phyloP scores from a whole-genome alignment of 2,888 invertebrate genomes.

The Tipula confusa region DNA sequence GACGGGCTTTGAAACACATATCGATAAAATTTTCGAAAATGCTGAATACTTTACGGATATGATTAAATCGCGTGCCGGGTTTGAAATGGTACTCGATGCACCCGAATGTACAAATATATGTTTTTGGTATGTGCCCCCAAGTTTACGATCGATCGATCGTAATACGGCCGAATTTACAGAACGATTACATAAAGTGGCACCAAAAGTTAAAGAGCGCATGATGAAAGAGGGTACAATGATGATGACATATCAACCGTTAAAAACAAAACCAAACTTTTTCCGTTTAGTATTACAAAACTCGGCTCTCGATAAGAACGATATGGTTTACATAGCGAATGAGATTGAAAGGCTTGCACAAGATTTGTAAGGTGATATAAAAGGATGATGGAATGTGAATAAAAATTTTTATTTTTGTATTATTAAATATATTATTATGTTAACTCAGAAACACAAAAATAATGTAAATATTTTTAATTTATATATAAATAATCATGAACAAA shows the following conservation, averaged over 20 bases:
- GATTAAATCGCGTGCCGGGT: conserved; percentile 65
- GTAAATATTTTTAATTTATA: conserved; percentile 25
- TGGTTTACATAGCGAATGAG: conserved; percentile 82
- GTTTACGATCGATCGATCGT: conserved; percentile 55
- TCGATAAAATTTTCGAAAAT: conserved; percentile 73
- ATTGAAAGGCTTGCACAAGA: conserved; percentile 79
- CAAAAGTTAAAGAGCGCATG: conserved; percentile 91
- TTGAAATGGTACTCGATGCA: conserved; percentile 65
- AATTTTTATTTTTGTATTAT: conserved; percentile 9
- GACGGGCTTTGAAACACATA: conserved; percentile 69
- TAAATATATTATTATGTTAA: neutral
- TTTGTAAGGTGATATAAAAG: conserved; percentile 51
- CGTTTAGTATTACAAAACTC: conserved; percentile 91
- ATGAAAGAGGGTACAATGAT: conserved; percentile 92
- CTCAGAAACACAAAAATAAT: neutral
- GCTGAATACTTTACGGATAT: conserved; percentile 65
- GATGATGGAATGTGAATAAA: neutral
- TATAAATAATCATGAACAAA: neutral
- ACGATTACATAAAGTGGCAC: conserved; percentile 75
- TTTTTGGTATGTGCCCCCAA: conserved; percentile 93
- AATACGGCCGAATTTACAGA: conserved; percentile 56
- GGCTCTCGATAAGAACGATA: conserved; percentile 73
- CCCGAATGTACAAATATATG: conserved; percentile 94
- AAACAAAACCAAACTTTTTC: conserved; percentile 87
- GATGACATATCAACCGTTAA: conserved; percentile 92